These are phyloP conservation scores for Amniataba percoides DNA, from an alignment of 2,797 vertebrate genomes.

Conservation along the genomic window DNA sequence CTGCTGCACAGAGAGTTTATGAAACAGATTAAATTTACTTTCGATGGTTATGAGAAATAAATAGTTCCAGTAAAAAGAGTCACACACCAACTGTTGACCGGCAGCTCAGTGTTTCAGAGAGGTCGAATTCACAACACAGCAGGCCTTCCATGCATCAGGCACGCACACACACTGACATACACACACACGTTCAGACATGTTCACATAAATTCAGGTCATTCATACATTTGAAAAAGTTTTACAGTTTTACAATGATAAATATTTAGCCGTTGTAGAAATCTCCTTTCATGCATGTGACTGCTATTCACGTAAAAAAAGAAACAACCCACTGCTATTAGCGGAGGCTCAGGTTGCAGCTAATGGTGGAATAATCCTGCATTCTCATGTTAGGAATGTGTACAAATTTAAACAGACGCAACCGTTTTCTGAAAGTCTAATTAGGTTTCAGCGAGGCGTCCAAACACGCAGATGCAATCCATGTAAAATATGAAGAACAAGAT, in stretches of 20 bases:
- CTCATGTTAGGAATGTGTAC: background rate
- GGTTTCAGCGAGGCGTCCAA: constrained; percentile 2
- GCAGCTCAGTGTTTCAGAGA: constrained; percentile 84
- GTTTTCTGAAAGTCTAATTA: background rate
- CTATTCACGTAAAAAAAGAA: constrained; percentile 31
- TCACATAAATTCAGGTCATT: constrained; percentile 85
- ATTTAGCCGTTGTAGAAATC: constrained; percentile 71
- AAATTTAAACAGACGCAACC: background rate
- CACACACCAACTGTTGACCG: constrained; percentile 79
- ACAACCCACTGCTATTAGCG: constrained; percentile 1
- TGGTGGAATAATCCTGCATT: constrained; percentile 41
- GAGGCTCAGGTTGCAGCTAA: constrained; percentile 51
- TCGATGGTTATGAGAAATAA: constrained; percentile 90
- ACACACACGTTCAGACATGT: constrained; percentile 55
- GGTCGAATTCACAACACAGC: constrained; percentile 82
- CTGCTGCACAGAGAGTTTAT: constrained; percentile 69
- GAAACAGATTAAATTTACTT: constrained; percentile 90
- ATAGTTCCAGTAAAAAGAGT: constrained; percentile 90
- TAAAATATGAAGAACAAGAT: background rate
- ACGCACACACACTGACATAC: constrained; percentile 42
- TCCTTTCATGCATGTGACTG: constrained; percentile 68
- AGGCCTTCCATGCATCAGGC: constrained; percentile 84
- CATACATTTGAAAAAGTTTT: constrained; percentile 90
- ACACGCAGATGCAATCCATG: background rate
- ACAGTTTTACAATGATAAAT: constrained; percentile 93